phyloP scores from a whole-genome alignment of 2,888 invertebrate genomes.

The Cyrtodaria siliqua region DNA sequence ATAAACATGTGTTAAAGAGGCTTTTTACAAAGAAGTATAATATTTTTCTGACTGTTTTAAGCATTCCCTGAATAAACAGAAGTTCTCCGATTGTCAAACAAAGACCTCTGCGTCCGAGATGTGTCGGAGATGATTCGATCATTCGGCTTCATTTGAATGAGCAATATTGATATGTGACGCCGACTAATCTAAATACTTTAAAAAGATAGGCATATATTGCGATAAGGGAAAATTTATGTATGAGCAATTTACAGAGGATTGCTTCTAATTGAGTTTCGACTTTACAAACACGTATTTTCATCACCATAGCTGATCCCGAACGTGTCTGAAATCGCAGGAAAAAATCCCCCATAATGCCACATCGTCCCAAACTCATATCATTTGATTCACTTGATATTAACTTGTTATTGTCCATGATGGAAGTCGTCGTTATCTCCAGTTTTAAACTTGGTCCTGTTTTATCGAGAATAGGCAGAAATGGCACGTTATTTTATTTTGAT shows the following conservation, averaged over 20 bases:
- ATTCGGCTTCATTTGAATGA: conserved; percentile 11
- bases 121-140: not conserved
- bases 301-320: conserved; percentile 43
- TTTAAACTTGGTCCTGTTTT: conserved; percentile 64
- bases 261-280: conserved; percentile 65
- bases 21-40: too few species aligned
- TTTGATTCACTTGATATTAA: conserved; percentile 68
- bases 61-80: too few species aligned
- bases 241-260: conserved; percentile 67
- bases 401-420: conserved; percentile 67
- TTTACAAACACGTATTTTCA: conserved; percentile 58
- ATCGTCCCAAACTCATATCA: conserved; percentile 55
- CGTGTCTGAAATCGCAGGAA: conserved; percentile 6
- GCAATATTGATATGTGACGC: conserved; percentile 40
- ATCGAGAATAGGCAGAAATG: conserved; percentile 63
- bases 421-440: conserved; percentile 51
- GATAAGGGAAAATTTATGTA: conserved; percentile 71
- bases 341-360: conserved; percentile 45
- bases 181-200: conserved; percentile 17
- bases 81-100: too few species aligned
- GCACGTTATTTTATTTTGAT: conserved; percentile 54
- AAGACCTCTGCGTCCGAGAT: too few species aligned
- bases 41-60: too few species aligned
- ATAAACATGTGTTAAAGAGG: too few species aligned
- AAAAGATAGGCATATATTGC: conserved; percentile 63